These are phyloP conservation scores for Muntiacus muntjak DNA, from an alignment of 2,113 vertebrate species.

Conservation along the genomic window DNA sequence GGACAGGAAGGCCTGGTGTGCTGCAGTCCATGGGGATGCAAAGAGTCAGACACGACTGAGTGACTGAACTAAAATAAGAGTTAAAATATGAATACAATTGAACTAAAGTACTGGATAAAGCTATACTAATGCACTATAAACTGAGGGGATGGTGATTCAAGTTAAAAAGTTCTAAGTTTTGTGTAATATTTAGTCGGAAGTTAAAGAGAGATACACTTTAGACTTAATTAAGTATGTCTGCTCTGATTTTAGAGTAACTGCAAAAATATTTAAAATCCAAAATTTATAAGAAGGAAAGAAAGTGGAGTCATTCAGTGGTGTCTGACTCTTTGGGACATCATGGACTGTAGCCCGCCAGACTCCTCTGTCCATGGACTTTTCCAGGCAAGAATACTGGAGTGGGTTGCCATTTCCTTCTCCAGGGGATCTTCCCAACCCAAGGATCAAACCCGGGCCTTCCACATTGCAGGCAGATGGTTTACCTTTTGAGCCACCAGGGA, in stretches of 20 bases:
- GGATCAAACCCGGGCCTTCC: neutral
- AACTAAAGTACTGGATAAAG: neutral
- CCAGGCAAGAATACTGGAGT: neutral
- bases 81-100: neutral
- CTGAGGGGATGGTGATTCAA: neutral
- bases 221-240: neutral
- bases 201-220: neutral
- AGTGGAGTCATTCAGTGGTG: neutral
- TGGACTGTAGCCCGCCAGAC: neutral
- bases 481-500: neutral
- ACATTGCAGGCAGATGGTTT: neutral
- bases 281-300: neutral
- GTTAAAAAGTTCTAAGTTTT: neutral
- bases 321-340: neutral
- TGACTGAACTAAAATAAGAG: neutral
- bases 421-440: neutral
- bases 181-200: neutral
- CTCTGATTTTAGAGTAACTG: neutral
- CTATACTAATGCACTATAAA: neutral
- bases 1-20: neutral
- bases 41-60: neutral
- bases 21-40: neutral
- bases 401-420: neutral
- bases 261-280: neutral
- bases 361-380: fast-evolving